Conservation (phyloP, 2,797 vertebrate genomes). For the Coranthus polyacanthus region DNA sequence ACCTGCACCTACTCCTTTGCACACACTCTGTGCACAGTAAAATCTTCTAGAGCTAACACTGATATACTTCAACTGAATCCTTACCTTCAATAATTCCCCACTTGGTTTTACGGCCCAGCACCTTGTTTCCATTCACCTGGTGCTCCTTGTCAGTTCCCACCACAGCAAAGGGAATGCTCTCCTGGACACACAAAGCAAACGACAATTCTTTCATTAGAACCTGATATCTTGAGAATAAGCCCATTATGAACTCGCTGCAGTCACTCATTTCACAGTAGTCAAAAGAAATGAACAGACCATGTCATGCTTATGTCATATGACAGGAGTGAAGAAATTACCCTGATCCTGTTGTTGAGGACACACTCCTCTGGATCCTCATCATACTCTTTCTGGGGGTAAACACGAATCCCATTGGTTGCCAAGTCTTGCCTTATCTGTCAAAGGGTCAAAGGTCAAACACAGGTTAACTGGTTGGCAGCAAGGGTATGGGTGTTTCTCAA, state of each 20-base stretch:
- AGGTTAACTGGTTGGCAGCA: slow-evolving; percentile 5
- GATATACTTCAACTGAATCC: slow-evolving; percentile 10
- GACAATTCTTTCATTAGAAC: background rate
- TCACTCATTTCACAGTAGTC: background rate
- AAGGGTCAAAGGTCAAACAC: slow-evolving; percentile 25
- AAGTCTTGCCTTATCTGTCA: slow-evolving; percentile 93
- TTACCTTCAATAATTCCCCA: slow-evolving; percentile 98
- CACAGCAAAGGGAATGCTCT: slow-evolving; percentile 95
- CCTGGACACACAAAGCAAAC: slow-evolving; percentile 76
- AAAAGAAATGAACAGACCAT: no score
- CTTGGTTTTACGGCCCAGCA: slow-evolving; percentile 96
- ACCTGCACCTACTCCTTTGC: no score
- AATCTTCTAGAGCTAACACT: background rate
- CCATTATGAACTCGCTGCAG: background rate
- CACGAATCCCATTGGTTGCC: slow-evolving; percentile 86
- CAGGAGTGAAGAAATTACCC: slow-evolving; percentile 79
- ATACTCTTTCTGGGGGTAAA: slow-evolving; percentile 92
- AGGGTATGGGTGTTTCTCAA: background rate
- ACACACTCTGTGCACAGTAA: no score
- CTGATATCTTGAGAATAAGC: background rate
- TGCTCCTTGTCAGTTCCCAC: slow-evolving; percentile 96
- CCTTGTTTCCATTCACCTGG: slow-evolving; percentile 92
- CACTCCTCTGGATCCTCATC: slow-evolving; percentile 91
- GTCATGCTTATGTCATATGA: no score
- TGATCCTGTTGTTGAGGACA: slow-evolving; percentile 90